phyloP scores from a whole-genome alignment of 2,797 vertebrate species.

The Lagorchestes hirsutus region DNA sequence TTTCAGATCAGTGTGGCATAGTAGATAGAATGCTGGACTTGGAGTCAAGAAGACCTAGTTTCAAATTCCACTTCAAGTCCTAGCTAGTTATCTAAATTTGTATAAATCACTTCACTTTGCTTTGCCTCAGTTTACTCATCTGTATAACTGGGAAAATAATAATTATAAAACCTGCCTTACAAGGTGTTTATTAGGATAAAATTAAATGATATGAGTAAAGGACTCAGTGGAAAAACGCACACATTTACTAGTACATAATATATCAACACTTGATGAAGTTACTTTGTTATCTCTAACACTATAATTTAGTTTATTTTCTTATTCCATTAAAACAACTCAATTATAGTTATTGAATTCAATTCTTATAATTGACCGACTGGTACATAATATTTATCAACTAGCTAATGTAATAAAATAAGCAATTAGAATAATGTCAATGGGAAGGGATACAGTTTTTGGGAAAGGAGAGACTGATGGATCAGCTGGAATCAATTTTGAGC shows the following conservation, averaged over 20 bases:
- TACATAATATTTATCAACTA: background rate
- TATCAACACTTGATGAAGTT: background rate
- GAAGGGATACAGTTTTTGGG: background rate
- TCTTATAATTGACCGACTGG: background rate
- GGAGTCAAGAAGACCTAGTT: background rate
- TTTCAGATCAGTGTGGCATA: background rate
- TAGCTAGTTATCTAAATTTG: background rate
- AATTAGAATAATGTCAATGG: background rate
- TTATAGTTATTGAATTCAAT: conserved; percentile 30
- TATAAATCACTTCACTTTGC: background rate
- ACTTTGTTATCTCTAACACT: background rate
- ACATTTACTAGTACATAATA: too few species aligned
- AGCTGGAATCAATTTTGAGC: background rate
- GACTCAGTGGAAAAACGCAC: background rate
- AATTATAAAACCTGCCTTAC: background rate
- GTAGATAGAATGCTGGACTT: background rate
- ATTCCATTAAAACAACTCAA: background rate
- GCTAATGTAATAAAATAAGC: background rate
- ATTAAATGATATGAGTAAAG: background rate
- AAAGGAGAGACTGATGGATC: background rate
- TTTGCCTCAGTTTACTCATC: background rate
- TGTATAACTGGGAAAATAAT: background rate
- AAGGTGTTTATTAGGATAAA: background rate
- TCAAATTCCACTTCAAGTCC: background rate
- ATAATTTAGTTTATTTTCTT: conserved; percentile 9